Evolutionary conservation across 2,888 invertebrate genomes (phyloP).

Genomic region (Drosophila heteroneura): DNA sequence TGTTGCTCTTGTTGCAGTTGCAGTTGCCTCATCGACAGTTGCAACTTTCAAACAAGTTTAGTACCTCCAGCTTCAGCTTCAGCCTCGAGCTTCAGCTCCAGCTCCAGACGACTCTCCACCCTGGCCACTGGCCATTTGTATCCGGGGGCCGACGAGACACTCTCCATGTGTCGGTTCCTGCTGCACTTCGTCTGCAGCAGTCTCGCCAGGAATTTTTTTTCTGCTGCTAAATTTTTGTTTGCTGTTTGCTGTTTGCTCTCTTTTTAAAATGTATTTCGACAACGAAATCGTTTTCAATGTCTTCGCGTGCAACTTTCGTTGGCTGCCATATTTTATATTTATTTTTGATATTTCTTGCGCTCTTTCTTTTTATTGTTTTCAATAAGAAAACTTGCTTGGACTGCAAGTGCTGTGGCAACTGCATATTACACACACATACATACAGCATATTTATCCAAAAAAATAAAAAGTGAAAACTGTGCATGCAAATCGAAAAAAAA

Average conservation of each 20-base stretch:
- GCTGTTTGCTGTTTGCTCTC: constrained; percentile 20
- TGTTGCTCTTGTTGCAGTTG: constrained; percentile 33
- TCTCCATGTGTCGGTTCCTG: constrained; percentile 4
- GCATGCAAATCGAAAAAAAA: constrained; percentile 46
- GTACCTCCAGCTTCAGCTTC: constrained; percentile 38
- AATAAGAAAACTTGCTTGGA: constrained; percentile 62
- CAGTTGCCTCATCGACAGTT: constrained; percentile 55
- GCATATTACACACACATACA: constrained; percentile 7
- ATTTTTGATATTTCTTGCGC: constrained; percentile 36
- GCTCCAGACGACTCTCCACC: constrained; percentile 7
- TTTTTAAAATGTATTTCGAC: constrained; percentile 11
- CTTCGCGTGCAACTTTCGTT: constrained; percentile 67
- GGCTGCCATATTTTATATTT: constrained; percentile 48
- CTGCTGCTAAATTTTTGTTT: constrained; percentile 22
- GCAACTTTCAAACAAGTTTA: constrained; percentile 78
- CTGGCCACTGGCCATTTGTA: constrained; percentile 52
- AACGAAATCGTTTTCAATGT: constrained; percentile 60
- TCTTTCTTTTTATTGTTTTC: constrained; percentile 30
- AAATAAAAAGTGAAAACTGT: constrained; percentile 57
- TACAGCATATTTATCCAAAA: constrained; percentile 10
- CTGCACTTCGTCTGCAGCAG: constrained; percentile 20
- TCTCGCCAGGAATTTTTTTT: constrained; percentile 59
- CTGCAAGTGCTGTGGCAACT: constrained; percentile 43
- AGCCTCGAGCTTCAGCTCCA: constrained; percentile 17
- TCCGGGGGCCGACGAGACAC: constrained; percentile 37